Base-by-base conservation (phyloP, 2,113 vertebrate species). In the Pimephales promelas region DNA sequence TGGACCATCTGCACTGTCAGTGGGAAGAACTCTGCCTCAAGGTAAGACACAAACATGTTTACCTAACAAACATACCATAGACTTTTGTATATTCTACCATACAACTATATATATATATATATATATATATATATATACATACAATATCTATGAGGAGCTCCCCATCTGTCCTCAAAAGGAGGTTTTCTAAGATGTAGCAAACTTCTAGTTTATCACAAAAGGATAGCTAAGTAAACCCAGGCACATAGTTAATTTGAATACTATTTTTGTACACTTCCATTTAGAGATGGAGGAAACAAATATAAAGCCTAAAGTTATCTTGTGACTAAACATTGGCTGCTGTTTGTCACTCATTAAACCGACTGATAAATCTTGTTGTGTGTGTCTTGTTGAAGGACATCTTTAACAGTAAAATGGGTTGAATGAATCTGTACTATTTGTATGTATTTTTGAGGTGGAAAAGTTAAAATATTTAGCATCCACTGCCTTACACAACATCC, bases 1-100 rank as follows among this genome's bases (percentile, higher is more conserved):
- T 95, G 28, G 95, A 95, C 31, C 93, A 94, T 71, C 87, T 98
- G 86, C 94, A 95, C 93, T 85, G 93, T 83, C 96, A 95, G 82
- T 94, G 94, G 94, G 94, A 94, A 82, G 93, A 94, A 26, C 94
- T 95, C 36, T 93, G 94, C 70, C 77, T 94, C n/a, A 92, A 94
- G 91, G 94, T 95, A 11, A 82, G 18, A 36, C n/a, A 18, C 43
- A 36, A 31, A 85, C 61, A 34, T 45, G 0, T 45, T 73, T 43
- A 79, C 10, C 68, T 45, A 45, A 11, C 22, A 71, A 16, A 68
- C 31, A 68, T 68, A 68, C 18, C 31, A 36, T 18, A 34, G 62
- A 66, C 31, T 36, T 66, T 36, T 20, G 28, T 66, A 66, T 66
- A 3, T 66, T 34, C 0, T 64, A 7, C 47, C 4, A 49, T 49